Percentiles rank a stretch among this genome's conserved stretches.
These are phyloP conservation scores for Linhomoeus sp. DNA, from an alignment of 2,888 invertebrate genomes.

Conservation along the genomic window DNA sequence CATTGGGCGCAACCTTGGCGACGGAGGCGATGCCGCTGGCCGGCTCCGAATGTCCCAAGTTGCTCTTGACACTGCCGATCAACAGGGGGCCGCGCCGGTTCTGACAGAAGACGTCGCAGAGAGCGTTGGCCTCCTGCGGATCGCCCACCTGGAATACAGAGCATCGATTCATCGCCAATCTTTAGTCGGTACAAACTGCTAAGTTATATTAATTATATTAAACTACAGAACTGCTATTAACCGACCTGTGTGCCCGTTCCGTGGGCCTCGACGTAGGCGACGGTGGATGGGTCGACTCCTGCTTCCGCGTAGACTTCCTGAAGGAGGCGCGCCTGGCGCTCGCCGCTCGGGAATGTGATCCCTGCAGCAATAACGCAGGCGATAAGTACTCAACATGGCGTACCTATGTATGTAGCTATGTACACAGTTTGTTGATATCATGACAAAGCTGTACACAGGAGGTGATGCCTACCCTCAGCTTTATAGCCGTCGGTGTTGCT, in stretches of 20 bases:
- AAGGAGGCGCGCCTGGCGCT: conserved; percentile 45
- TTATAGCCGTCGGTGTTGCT: conserved; percentile 82
- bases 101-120: conserved; percentile 59
- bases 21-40: conserved; percentile 22
- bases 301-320: conserved; percentile 46
- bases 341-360: conserved; percentile 38
- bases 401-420: background rate
- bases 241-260: conserved; percentile 86
- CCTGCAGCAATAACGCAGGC: no score
- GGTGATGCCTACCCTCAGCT: conserved; percentile 51
- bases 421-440: background rate
- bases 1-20: conserved; percentile 3
- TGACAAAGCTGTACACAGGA: no score
- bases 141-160: no score
- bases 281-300: conserved; percentile 50
- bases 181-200: no score
- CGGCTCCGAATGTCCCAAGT: conserved; percentile 90
- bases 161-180: no score
- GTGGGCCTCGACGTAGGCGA: conserved; percentile 78
- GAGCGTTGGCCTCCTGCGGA: conserved; percentile 80
- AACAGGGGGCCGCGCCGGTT: conserved; percentile 49
- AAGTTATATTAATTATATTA: no score
- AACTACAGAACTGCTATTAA: no score
- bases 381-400: background rate
- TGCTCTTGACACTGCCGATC: conserved; percentile 87